Conservation (phyloP, 2,888 invertebrate genomes). For the Caenorhabditis virilis region DNA sequence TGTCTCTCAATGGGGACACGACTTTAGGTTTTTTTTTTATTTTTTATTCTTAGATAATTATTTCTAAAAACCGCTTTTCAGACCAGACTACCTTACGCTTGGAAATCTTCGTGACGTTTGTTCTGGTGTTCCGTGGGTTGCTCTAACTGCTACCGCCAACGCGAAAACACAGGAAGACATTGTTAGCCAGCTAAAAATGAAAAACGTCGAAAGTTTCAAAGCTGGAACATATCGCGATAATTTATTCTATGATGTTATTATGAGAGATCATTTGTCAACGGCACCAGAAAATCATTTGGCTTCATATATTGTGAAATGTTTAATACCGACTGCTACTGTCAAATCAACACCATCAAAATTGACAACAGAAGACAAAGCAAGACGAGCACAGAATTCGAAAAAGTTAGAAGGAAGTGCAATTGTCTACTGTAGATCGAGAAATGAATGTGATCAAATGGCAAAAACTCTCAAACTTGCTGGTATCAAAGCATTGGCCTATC, state of each 20-base stretch:
- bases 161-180: constrained; percentile 82
- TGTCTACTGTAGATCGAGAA: constrained; percentile 90
- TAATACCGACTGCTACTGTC: constrained; percentile 15
- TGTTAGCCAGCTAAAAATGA: constrained; percentile 77
- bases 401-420: constrained; percentile 74
- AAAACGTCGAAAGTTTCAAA: constrained; percentile 72
- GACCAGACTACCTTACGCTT: constrained; percentile 89
- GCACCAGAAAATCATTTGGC: constrained; percentile 72
- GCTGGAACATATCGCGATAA: constrained; percentile 88
- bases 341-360: not conserved
- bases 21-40: no score
- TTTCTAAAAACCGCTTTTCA: no score
- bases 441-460: constrained; percentile 85
- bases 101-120: constrained; percentile 77
- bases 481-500: constrained; percentile 54
- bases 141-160: constrained; percentile 92
- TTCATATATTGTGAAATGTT: constrained; percentile 67
- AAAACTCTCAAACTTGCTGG: constrained; percentile 76
- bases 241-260: constrained; percentile 90
- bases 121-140: constrained; percentile 73
- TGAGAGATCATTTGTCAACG: constrained; percentile 78
- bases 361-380: not conserved
- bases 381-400: constrained; percentile 19
- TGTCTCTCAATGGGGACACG: constrained; percentile 98
- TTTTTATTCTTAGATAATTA: no score